Evolutionary conservation across 2,797 vertebrate species (phyloP), one percentile per base, ranked within the genome.

Genomic region (Falco naumanni): DNA sequence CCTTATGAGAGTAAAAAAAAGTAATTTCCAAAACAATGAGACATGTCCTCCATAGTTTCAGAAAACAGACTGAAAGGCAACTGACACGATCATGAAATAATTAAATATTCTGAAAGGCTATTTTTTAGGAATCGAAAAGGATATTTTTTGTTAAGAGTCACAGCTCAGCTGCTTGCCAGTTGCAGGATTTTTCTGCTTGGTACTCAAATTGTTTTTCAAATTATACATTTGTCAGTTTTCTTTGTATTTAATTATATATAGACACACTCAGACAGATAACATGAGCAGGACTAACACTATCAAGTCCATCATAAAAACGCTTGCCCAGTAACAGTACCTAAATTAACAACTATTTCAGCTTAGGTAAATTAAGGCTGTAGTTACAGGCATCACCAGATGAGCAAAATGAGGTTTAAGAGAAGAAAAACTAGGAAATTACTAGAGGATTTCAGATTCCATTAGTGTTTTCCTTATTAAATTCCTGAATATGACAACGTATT

Each of bases 351-450:
- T 57, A 13, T 19, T 65, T 50, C 25, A 48, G 17, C 53, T 74
- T 63, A 41, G 28, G 43, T 33, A 69, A 89, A 72, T 48, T 65
- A 53, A 71, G 84, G 37, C 13, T 61, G 22, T 28, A 79, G 47
- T 61, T 94, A 72, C 16, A 87, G 47, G 7, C 0, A 1, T 61
- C 25, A 10, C 48, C 56, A 29, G 31, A 66, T 2, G 1, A 93
- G 13, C 57, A 78, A 66, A 85, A 75, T 41, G 3, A 75, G 3
- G 6, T 43, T 78, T 69, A 76, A 79, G 21, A 84, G 33, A 84
- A 68, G 13, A 84, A 94, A 83, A 94, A 85, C 6, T n/a, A 66
- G 10, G 31, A 77, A 79, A 91, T 31, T 45, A 34, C n/a, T 39
- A 43, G 9, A 80, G 10, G 5, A 88, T 45, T 83, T 63, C 60